phyloP scores from a whole-genome alignment of 1,140 invertebrate genomes.

The Armadillidium nasatum region DNA sequence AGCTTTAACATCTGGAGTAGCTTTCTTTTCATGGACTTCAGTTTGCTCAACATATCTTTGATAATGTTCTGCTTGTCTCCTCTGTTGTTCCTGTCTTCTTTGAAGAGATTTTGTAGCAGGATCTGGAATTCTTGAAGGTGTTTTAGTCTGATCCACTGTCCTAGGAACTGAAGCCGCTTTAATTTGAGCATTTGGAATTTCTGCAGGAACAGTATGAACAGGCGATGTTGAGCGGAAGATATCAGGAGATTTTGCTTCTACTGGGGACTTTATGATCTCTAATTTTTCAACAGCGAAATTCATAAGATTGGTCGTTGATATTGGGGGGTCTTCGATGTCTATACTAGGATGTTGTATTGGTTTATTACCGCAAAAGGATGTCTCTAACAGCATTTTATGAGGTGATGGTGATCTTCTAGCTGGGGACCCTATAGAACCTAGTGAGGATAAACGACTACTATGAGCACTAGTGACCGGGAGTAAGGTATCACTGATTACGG shows the following conservation, averaged over 20 bases:
- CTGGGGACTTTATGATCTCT: conserved; percentile 40
- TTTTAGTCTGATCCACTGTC: background rate
- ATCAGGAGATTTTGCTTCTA: conserved; percentile 39
- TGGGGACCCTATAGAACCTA: conserved; percentile 57
- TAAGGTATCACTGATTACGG: conserved; percentile 54
- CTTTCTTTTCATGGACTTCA: background rate
- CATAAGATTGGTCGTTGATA: conserved; percentile 47
- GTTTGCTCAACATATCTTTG: conserved; percentile 1
- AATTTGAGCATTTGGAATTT: background rate
- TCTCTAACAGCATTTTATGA: conserved; percentile 79
- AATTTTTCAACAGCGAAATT: conserved; percentile 40
- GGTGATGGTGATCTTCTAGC: conserved; percentile 69
- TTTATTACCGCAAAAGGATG: conserved; percentile 70
- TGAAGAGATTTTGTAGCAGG: background rate
- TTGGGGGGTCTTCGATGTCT: conserved; percentile 52
- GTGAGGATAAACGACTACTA: conserved; percentile 71
- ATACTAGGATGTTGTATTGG: conserved; percentile 50
- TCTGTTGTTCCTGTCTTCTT: conserved; percentile 25
- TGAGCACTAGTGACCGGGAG: conserved; percentile 73
- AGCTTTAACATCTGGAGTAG: background rate
- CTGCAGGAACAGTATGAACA: background rate
- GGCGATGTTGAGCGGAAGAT: conserved; percentile 36
- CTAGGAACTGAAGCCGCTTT: background rate
- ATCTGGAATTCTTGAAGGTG: background rate
- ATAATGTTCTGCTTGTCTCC: conserved; percentile 27